Base-by-base conservation (phyloP, 2,888 invertebrate species). In the Leptopilina myrica region DNA sequence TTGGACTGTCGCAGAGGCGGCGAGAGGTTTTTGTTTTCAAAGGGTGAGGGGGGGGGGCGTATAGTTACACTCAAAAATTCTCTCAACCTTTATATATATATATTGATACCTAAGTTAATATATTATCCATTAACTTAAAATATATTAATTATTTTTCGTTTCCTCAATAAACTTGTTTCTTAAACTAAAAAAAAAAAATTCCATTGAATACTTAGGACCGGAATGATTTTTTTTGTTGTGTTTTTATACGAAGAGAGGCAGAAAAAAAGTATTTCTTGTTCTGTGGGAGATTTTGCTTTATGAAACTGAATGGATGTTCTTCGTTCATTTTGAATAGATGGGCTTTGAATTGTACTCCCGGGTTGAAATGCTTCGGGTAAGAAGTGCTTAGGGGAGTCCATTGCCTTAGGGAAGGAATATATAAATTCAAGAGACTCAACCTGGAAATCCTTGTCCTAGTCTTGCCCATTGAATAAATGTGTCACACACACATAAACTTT, bases 1-100 rank as follows among this genome's bases (percentile, higher is more conserved):
- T 76, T 40, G 82, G 78, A 59, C 59, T 83, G 80, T 83, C 80
- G 78, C 69, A 78, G 77, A 79, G 76, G 78, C 49, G 40, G 66
- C 75, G 64, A 76, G 46, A 65, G 69, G 75, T 78, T 76, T 62
- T 76, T 49, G 26, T 43, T 40, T 14, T 59, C 33, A n/a, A 14
- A 20, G 20, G 20, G 20, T 20, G 40, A 11, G 53, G 33, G 20
- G 20, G 15, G 20, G 15, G 15, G 56, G 12, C 12, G 56, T 9
- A 7, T 11, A 46, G 46, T 46, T 46, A 8, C 46, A 46, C 46
- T 46, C 46, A 46, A 46, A 46, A 46, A 33, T 33, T 33, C 3
- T 33, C 33, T 33, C 33, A 4, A 33, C 33, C 33, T 33, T 33
- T 20, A 20, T n/a, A n/a, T n/a, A n/a, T n/a, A n/a, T n/a, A n/a